phyloP scores from a whole-genome alignment of 2,888 invertebrate genomes.

The Teleogryllus oceanicus region DNA sequence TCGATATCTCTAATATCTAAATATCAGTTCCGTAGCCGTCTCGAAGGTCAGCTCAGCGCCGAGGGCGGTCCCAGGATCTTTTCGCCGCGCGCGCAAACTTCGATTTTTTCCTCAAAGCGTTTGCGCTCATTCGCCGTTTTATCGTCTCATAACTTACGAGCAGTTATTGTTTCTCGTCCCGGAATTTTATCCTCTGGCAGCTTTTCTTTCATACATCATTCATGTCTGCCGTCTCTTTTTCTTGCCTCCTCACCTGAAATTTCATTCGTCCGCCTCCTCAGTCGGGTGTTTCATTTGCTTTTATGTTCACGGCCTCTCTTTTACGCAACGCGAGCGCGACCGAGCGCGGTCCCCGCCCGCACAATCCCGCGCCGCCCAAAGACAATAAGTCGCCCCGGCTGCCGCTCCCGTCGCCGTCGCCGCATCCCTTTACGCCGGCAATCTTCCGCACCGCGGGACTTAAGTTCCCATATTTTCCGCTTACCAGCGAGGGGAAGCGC shows the following conservation, averaged over 20 bases:
- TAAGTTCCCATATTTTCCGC: slow-evolving; percentile 26
- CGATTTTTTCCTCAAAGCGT: slow-evolving; percentile 18
- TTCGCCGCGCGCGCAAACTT: neutral
- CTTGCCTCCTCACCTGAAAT: neutral
- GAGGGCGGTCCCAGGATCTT: too few species aligned
- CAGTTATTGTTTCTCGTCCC: neutral
- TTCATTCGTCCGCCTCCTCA: neutral
- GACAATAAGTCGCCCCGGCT: slow-evolving; percentile 7
- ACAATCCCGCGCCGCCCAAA: neutral
- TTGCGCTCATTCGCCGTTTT: slow-evolving; percentile 3
- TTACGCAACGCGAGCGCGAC: neutral
- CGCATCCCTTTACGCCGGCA: slow-evolving; percentile 19
- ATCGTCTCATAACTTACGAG: slow-evolving; percentile 18
- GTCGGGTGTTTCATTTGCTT: slow-evolving; percentile 3
- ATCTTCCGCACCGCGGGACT: slow-evolving; percentile 27
- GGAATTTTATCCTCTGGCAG: neutral
- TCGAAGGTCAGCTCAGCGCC: too few species aligned
- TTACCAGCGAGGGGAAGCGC: slow-evolving; percentile 21
- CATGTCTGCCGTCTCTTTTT: neutral
- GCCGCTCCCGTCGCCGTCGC: neutral
- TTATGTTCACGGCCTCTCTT: neutral
- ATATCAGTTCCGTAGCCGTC: too few species aligned
- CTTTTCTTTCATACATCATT: slow-evolving; percentile 1
- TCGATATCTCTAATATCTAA: too few species aligned
- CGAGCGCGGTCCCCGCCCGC: neutral